Evolutionary conservation across 2,797 vertebrate species (phyloP), one percentile per base, ranked within the genome.

Genomic region (Thripadectes ignobilis): DNA sequence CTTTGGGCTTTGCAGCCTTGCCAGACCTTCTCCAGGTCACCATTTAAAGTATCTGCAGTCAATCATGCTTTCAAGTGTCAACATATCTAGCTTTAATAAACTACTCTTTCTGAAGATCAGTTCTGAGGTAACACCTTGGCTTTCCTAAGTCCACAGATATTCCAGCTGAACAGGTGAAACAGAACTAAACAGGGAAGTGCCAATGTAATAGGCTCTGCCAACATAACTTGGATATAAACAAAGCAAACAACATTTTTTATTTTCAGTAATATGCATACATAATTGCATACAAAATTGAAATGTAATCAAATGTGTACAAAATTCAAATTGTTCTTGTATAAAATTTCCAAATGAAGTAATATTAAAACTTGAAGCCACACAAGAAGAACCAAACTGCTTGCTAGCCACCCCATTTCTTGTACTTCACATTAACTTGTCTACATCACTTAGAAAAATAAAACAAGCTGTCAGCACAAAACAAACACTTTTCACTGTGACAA

Each of bases 271-370:
- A 65, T 1, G 5, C 5, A 6, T 62, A 90, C n/a, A 82, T 75
- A 97, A 97, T 94, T 92, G 39, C 52, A 86, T 97, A 97, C 85
- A 97, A 98, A 97, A 93, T 88, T 39, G 15, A 92, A 95, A 90
- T 45, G 7, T 62, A 82, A 88, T 52, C 80, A 95, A 96, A 85
- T 74, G 27, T 66, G 88, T 97, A 97, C 80, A 97, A 97, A 98
- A 88, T 92, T 96, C 90, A 93, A 92, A 92, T 45, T 81, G 34
- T 78, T 89, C 87, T 88, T 80, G 65, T 97, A 97, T 48, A 97
- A 97, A 97, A 96, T 95, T 94, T 96, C 76, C 74, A 97, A 95
- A 96, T 71, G 20, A 95, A 88, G 74, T 93, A 94, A 89, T 93
- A 96, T 84, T 97, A 84, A 95, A 96, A 96, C 65, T 30, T 71